Evolutionary conservation across 2,888 invertebrate genomes (phyloP).

Genomic region (Amblyjoppa proteus): DNA sequence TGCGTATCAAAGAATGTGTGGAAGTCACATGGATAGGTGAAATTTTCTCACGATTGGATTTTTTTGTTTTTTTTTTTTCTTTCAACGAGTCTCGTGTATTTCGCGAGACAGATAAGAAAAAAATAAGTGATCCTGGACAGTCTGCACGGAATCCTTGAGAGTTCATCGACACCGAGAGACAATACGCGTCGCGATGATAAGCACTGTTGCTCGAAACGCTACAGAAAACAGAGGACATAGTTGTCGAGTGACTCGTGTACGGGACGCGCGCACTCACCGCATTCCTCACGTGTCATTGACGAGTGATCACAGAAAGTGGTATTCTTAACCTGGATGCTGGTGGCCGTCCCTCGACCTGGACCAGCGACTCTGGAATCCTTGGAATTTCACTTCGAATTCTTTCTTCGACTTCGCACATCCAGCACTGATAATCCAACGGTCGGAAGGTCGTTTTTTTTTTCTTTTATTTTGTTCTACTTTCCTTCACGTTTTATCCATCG

Average conservation of each 20-base stretch:
- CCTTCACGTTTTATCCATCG: neutral
- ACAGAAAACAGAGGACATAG: neutral
- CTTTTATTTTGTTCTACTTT: neutral
- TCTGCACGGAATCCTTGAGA: conserved; percentile 32
- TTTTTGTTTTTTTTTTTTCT: neutral
- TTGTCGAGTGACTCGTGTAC: conserved; percentile 21
- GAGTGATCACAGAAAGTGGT: conserved; percentile 77
- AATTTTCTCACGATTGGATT: neutral
- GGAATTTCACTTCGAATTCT: conserved; percentile 60
- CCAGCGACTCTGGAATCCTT: conserved; percentile 69
- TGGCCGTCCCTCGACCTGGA: conserved; percentile 74
- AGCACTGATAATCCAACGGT: neutral
- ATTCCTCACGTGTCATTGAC: conserved; percentile 81
- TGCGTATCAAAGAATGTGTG: too few species aligned
- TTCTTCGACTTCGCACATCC: neutral
- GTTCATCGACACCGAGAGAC: conserved; percentile 49
- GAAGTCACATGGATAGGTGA: neutral
- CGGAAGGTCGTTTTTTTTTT: conserved; percentile 2
- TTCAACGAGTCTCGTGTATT: neutral
- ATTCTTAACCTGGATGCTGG: conserved; percentile 78
- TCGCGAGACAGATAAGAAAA: neutral
- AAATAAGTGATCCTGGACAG: neutral
- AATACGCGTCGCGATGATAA: conserved; percentile 13
- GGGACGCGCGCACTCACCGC: conserved; percentile 76
- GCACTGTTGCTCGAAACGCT: conserved; percentile 33